Base-by-base conservation (phyloP, 1,140 invertebrate genomes). In the Zelostemma sp. region DNA sequence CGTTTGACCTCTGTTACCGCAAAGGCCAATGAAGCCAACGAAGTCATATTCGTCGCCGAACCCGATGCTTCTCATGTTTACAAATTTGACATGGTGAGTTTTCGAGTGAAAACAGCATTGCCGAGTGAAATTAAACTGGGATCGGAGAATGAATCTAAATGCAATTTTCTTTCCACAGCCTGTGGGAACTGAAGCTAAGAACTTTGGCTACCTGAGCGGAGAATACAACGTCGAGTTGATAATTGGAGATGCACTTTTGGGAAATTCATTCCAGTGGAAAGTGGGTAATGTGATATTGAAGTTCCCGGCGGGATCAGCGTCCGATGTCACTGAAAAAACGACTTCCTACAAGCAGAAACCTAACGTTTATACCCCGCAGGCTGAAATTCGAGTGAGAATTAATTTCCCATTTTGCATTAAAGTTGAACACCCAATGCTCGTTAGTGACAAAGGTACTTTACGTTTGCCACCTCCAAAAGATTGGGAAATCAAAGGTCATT, bases 31-130 rank as follows among this genome's bases (percentile, higher is more conserved):
- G 88, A 87, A 0, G 88, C 90, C 14, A 89, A 92, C 66, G 97
- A 99, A 87, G 93, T 97, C 21, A 92, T 97, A 72, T 98, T 97
- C 80, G 92, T 98, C 18, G 94, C 96, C 11, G 96, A 98, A 80
- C 89, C 91, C n/a, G 96, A 97, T 78, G 87, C 88, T 45, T 86
- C 87, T 63, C 90, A 92, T 70, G 87, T 91, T n/a, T 97, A 98
- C 77, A 96, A 94, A 85, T 93, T 98, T 71, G 95, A 98, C 78
- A 87, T 97, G 88, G 93, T 95, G 81, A 86, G 86, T 84, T 49
- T 57, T 41, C 0, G 3, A 48, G 21, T 25, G 3, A 3, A 25
- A 25, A 25, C 3, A 25, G 21, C 21, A 8, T 25, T 8, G 21
- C 3, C 8, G 8, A 25, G 8, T 4, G 8, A 4, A 25, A 25